A percentile compares a stretch with the other conserved stretches of the same genome.
phyloP scores from a whole-genome alignment of 2,888 invertebrate species.

The Acronicta psi region DNA sequence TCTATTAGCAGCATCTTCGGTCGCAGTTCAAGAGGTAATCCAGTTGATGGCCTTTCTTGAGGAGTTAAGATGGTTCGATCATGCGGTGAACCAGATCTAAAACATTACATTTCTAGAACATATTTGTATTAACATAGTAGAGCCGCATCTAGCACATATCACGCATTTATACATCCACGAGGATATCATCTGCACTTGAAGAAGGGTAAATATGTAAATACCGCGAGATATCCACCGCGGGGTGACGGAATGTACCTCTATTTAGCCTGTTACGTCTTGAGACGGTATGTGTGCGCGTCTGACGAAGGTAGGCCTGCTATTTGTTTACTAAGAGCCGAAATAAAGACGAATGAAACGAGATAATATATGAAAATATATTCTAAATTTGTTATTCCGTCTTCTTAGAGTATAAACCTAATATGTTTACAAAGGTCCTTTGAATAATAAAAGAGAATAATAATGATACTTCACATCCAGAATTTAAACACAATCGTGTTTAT shows the following conservation, averaged over 20 bases:
- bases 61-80: too few species aligned
- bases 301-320: not conserved
- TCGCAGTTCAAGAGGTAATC: too few species aligned
- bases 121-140: too few species aligned
- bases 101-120: too few species aligned
- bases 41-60: too few species aligned
- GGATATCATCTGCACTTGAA: constrained; percentile 21
- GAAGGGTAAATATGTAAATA: constrained; percentile 57
- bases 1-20: too few species aligned
- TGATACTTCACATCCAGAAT: too few species aligned
- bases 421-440: too few species aligned
- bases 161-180: not conserved
- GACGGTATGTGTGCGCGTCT: constrained; percentile 5
- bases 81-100: too few species aligned
- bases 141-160: not conserved
- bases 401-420: too few species aligned
- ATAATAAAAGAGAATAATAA: too few species aligned
- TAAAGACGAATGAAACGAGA: not conserved
- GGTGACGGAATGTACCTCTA: constrained; percentile 43
- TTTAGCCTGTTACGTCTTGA: constrained; percentile 43
- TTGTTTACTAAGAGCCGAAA: not conserved
- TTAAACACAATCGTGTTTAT: too few species aligned
- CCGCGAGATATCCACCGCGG: constrained; percentile 34
- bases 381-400: not conserved
- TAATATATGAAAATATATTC: not conserved